Percentiles rank a stretch among this genome's conserved stretches.
phyloP scores from a whole-genome alignment of 2,113 vertebrate species.

The Mormyrus lacerda region DNA sequence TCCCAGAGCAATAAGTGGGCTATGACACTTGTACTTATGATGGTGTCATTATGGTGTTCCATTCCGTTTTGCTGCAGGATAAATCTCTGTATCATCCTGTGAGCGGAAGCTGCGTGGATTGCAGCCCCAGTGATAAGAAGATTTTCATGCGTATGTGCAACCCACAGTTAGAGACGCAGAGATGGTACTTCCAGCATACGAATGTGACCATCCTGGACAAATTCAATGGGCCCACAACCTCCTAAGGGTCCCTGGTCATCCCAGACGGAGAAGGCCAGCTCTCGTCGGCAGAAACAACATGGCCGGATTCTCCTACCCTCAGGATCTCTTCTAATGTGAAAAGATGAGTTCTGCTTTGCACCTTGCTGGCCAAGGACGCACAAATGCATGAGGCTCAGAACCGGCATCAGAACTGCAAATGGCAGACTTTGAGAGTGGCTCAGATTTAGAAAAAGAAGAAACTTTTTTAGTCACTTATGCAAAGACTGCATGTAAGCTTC shows the following conservation, averaged over 20 bases:
- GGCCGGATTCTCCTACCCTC: not conserved
- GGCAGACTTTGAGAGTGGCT: not conserved
- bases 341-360: not conserved
- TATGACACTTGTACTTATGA: slow-evolving; percentile 19
- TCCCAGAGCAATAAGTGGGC: slow-evolving; percentile 20
- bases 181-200: slow-evolving; percentile 81
- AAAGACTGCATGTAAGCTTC: slow-evolving; percentile 16
- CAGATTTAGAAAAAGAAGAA: not conserved
- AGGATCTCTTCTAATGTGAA: slow-evolving; percentile 10
- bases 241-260: slow-evolving; percentile 29
- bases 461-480: not conserved
- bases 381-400: not conserved
- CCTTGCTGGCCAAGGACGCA: slow-evolving; percentile 19
- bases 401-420: not conserved
- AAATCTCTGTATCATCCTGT: slow-evolving; percentile 78
- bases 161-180: slow-evolving; percentile 76
- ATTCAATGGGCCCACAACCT: slow-evolving; percentile 54
- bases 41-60: not conserved
- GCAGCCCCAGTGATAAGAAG: slow-evolving; percentile 78
- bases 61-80: slow-evolving; percentile 58
- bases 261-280: not conserved
- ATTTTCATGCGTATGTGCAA: slow-evolving; percentile 88
- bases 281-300: not conserved
- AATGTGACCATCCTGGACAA: slow-evolving; percentile 80
- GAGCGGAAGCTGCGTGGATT: slow-evolving; percentile 81